Evolutionary conservation across 2,113 vertebrate genomes (phyloP).

Genomic region (Phycodurus eques): DNA sequence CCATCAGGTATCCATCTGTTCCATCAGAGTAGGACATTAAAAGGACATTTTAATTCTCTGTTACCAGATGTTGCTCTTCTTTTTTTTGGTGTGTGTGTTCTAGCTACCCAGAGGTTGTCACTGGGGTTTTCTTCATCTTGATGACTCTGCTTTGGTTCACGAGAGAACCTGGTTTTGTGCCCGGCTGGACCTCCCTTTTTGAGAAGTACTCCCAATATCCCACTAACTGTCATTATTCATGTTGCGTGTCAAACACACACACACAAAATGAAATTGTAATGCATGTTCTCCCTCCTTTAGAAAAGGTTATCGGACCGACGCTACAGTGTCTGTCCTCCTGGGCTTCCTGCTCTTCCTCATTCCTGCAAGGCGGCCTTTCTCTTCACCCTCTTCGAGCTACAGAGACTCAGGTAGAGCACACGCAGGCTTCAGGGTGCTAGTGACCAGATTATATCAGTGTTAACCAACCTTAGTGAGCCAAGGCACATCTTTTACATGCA

Average conservation of each 20-base stretch:
- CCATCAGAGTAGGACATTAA: background rate
- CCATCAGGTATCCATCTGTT: conserved; percentile 68
- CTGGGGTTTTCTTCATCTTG: conserved; percentile 91
- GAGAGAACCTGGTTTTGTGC: conserved; percentile 93
- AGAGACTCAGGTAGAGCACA: conserved; percentile 66
- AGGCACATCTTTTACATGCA: too few relatives aligned
- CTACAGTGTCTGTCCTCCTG: conserved; percentile 92
- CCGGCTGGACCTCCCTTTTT: conserved; percentile 97
- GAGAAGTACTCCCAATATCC: conserved; percentile 77
- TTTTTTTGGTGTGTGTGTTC: background rate
- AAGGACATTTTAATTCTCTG: background rate
- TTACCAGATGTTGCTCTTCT: too few relatives aligned
- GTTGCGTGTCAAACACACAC: background rate
- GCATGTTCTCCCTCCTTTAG: conserved; percentile 55
- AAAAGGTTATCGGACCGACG: conserved; percentile 94
- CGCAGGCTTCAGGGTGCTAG: background rate
- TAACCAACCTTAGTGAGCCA: too few relatives aligned
- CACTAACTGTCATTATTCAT: background rate
- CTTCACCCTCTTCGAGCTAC: conserved; percentile 76
- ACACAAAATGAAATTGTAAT: background rate
- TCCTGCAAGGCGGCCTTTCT: conserved; percentile 83
- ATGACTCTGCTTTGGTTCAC: conserved; percentile 98
- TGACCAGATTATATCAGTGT: too few relatives aligned
- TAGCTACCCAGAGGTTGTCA: conserved; percentile 96
- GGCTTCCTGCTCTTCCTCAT: conserved; percentile 98